These are phyloP conservation scores for Magallana ariakensis DNA, from an alignment of 1,140 invertebrate genomes.

Conservation along the genomic window DNA sequence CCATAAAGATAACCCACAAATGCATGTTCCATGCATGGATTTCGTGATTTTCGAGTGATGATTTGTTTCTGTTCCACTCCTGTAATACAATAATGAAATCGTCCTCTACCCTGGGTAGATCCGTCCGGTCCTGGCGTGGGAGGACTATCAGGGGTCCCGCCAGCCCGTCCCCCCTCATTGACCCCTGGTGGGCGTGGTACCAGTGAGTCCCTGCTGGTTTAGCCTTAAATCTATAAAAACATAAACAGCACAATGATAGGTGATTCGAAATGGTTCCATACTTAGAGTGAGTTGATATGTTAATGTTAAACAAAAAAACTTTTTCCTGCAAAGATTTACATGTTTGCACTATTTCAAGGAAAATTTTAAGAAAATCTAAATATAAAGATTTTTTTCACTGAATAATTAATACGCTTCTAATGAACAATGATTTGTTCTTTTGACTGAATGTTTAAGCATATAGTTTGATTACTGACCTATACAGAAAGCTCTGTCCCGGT, in stretches of 20 bases:
- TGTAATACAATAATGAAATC: constrained; percentile 86
- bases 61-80: constrained; percentile 82
- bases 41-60: constrained; percentile 66
- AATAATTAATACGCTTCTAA: too few species aligned
- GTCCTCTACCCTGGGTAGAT: constrained; percentile 78
- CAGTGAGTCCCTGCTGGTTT: constrained; percentile 87
- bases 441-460: too few species aligned
- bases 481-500: constrained; percentile 87
- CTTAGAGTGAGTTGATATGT: too few species aligned
- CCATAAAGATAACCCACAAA: neutral
- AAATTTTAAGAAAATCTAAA: too few species aligned
- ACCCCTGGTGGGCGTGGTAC: constrained; percentile 92
- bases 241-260: too few species aligned
- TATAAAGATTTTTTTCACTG: too few species aligned
- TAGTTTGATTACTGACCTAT: neutral
- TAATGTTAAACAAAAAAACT: too few species aligned
- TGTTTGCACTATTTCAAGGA: too few species aligned
- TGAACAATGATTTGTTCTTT: too few species aligned
- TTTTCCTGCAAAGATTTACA: too few species aligned
- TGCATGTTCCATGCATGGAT: neutral
- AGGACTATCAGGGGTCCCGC: constrained; percentile 43
- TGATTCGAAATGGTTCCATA: too few species aligned
- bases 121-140: neutral
- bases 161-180: constrained; percentile 83
- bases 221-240: constrained; percentile 50